Percentiles rank a stretch among this genome's conserved stretches.
Evolutionary conservation across 2,888 invertebrate genomes (phyloP).

Genomic region (Crossocerus cetratus): DNA sequence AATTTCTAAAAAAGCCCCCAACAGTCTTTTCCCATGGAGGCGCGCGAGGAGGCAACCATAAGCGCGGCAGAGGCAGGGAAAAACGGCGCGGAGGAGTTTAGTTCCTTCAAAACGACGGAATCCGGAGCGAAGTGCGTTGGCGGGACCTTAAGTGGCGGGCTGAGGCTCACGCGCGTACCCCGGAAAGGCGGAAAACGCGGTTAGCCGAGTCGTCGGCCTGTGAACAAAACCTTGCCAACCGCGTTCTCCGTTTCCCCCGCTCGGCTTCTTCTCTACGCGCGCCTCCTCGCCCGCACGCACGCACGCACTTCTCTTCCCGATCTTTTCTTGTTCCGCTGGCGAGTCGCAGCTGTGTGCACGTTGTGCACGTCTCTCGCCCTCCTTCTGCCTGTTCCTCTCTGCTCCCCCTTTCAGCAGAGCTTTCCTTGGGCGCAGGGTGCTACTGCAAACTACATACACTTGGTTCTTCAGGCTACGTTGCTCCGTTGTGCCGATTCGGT

Average conservation of each 20-base stretch:
- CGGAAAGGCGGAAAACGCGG: constrained; percentile 55
- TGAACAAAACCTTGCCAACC: constrained; percentile 43
- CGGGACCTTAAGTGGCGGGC: constrained; percentile 55
- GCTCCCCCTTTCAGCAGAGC: constrained; percentile 4
- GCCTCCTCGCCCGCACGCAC: neutral
- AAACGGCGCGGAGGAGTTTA: constrained; percentile 56
- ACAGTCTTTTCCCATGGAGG: neutral
- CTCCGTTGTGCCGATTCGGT: constrained; percentile 1
- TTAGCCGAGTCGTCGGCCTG: constrained; percentile 57
- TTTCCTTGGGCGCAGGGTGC: constrained; percentile 1
- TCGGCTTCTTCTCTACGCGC: neutral
- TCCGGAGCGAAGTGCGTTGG: constrained; percentile 51
- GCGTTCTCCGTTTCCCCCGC: neutral
- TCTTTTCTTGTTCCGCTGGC: no score
- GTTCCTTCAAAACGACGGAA: constrained; percentile 43
- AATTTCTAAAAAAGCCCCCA: constrained; percentile 60
- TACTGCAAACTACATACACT: neutral
- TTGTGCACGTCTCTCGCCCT: no score
- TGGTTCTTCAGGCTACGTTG: no score
- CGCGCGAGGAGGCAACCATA: neutral
- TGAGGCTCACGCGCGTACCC: constrained; percentile 51
- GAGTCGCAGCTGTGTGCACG: no score
- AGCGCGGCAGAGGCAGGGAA: constrained; percentile 18
- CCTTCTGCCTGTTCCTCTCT: constrained; percentile 2
- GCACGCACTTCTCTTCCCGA: no score